Percentiles rank a stretch among this genome's conserved stretches.
phyloP scores from a whole-genome alignment of 1,140 invertebrate species.

The Drosophila auraria region DNA sequence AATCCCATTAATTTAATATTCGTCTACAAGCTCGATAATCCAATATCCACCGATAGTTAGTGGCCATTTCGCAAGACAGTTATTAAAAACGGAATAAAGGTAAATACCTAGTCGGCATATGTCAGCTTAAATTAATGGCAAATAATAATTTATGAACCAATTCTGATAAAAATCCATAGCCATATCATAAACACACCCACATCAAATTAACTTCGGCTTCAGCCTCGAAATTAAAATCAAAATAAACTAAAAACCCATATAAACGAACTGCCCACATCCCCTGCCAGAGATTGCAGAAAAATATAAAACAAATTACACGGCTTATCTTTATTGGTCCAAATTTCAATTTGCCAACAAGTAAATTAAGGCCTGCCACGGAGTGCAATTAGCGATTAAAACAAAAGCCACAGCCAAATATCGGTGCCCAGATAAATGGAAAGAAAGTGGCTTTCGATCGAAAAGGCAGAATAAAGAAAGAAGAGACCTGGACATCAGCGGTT shows the following conservation, averaged over 20 bases:
- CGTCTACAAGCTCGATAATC: not conserved
- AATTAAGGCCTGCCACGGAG: conserved; percentile 67
- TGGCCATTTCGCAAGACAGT: conserved; percentile 4
- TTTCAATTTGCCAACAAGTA: conserved; percentile 74
- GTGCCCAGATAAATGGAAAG: conserved; percentile 41
- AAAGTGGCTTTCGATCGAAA: conserved; percentile 35
- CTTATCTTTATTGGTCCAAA: conserved; percentile 74
- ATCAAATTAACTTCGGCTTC: conserved; percentile 51
- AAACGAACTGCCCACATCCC: conserved; percentile 26
- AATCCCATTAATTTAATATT: conserved; percentile 7
- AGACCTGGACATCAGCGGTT: conserved; percentile 29
- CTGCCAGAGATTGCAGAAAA: not conserved
- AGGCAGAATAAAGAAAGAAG: conserved; percentile 33
- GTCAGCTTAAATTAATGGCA: conserved; percentile 43
- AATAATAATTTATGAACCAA: conserved; percentile 41
- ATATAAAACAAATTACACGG: conserved; percentile 64
- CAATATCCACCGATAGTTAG: not conserved
- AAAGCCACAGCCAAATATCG: conserved; percentile 41
- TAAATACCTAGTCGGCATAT: conserved; percentile 6
- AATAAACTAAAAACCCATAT: conserved; percentile 23
- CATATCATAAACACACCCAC: conserved; percentile 63
- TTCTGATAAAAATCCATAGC: conserved; percentile 45
- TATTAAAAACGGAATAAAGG: conserved; percentile 35
- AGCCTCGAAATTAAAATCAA: conserved; percentile 42
- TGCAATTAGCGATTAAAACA: conserved; percentile 70